phyloP scores from a whole-genome alignment of 2,113 vertebrate genomes.

The Rhinoderma darwinii region DNA sequence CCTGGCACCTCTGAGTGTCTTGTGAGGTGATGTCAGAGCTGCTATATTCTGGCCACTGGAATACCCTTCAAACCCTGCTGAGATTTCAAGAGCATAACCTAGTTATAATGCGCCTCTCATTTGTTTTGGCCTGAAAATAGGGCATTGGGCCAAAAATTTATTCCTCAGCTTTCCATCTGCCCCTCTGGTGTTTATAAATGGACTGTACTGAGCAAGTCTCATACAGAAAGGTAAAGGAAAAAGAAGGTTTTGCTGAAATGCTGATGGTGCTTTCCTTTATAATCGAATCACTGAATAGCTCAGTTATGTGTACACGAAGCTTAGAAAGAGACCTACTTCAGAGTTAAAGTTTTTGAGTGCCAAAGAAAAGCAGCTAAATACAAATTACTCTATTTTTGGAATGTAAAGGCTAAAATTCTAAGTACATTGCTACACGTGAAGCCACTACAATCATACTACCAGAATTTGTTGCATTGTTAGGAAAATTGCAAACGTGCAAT shows the following conservation, averaged over 20 bases:
- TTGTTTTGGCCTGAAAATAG: conserved; percentile 64
- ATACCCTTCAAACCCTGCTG: conserved; percentile 45
- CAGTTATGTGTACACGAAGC: not conserved
- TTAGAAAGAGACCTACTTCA: not conserved
- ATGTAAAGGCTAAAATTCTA: too few relatives aligned
- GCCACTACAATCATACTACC: too few relatives aligned
- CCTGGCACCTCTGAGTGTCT: conserved; percentile 28
- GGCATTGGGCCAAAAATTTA: conserved; percentile 65
- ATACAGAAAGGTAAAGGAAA: not conserved
- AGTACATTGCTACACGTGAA: too few relatives aligned
- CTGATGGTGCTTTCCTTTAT: not conserved
- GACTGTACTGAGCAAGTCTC: conserved; percentile 4
- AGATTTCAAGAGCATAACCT: conserved; percentile 61
- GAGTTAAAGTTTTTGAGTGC: not conserved
- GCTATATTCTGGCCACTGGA: conserved; percentile 43
- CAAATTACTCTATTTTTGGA: not conserved
- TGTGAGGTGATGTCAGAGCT: conserved; percentile 36
- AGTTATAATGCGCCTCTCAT: conserved; percentile 49
- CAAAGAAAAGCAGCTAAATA: not conserved
- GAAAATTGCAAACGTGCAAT: not conserved
- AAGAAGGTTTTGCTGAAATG: not conserved
- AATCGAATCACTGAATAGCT: not conserved
- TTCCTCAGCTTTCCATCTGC: conserved; percentile 36
- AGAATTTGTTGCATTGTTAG: too few relatives aligned
- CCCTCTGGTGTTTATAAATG: conserved; percentile 12